Conservation (phyloP, 92 coral and sea anemone genomes). For the Epizoanthus illoricatus region DNA sequence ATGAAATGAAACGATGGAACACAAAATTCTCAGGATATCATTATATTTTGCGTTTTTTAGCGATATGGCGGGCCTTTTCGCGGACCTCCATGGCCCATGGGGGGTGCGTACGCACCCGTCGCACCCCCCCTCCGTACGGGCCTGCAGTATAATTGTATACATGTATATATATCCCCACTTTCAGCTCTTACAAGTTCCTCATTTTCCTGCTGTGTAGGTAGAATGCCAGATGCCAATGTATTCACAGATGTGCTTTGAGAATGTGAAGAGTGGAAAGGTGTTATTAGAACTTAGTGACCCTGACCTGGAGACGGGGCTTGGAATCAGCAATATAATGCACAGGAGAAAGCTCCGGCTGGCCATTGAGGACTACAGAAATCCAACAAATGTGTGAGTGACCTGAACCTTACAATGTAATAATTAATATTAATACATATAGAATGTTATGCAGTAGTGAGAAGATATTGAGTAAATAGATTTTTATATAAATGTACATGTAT, state of each 20-base stretch:
- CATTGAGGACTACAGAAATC: conserved; percentile 92
- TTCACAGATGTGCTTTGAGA: conserved; percentile 89
- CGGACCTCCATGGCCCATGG: no score
- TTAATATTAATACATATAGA: neutral
- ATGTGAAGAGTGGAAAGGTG: conserved; percentile 91
- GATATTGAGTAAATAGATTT: no score
- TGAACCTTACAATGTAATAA: neutral
- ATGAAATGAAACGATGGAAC: no score
- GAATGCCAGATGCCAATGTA: conserved; percentile 97
- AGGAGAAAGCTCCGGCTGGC: conserved; percentile 91
- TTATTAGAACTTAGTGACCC: conserved; percentile 84
- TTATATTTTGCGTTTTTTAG: no score
- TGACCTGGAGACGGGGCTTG: conserved; percentile 85
- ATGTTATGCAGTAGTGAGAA: no score
- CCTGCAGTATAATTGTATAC: no score
- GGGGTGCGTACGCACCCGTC: no score
- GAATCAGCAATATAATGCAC: conserved; percentile 79
- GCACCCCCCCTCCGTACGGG: no score
- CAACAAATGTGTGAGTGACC: conserved; percentile 50
- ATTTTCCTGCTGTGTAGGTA: conserved; percentile 40
- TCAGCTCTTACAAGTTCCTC: neutral
- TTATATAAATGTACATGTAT: no score
- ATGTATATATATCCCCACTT: neutral
- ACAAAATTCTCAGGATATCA: no score
- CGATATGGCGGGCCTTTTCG: no score